Percentiles rank a stretch among this genome's conserved stretches.
These are phyloP conservation scores for Xenopus petersii DNA, from an alignment of 2,797 vertebrate species.

Conservation along the genomic window DNA sequence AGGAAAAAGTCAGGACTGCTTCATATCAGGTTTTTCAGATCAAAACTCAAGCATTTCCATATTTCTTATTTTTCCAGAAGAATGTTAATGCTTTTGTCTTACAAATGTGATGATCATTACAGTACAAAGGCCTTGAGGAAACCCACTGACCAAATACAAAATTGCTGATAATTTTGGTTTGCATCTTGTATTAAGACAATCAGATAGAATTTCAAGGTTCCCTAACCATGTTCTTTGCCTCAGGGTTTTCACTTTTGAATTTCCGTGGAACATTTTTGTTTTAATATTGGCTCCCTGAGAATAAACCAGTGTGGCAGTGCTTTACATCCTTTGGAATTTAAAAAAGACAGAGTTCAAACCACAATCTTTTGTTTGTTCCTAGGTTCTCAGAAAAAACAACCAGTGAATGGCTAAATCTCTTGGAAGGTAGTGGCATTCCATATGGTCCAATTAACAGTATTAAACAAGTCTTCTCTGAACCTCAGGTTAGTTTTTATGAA, in stretches of 20 bases:
- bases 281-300: constrained; percentile 52
- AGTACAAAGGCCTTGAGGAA: constrained; percentile 54
- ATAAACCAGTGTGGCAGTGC: constrained; percentile 45
- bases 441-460: constrained; percentile 92
- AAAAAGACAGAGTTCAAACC: constrained; percentile 46
- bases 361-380: constrained; percentile 54
- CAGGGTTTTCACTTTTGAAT: constrained; percentile 36
- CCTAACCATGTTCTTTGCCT: constrained; percentile 49
- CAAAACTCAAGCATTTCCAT: constrained; percentile 47
- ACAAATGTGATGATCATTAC: constrained; percentile 50
- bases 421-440: constrained; percentile 84
- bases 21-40: constrained; percentile 53
- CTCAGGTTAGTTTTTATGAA: constrained; percentile 77
- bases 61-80: constrained; percentile 29
- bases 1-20: constrained; percentile 50
- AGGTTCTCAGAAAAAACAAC: constrained; percentile 83
- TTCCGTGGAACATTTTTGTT: constrained; percentile 55
- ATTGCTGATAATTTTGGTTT: constrained; percentile 55
- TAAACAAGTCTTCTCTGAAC: constrained; percentile 82
- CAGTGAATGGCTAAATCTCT: constrained; percentile 78
- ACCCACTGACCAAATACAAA: constrained; percentile 50
- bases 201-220: constrained; percentile 50
- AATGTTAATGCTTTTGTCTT: constrained; percentile 48
- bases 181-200: constrained; percentile 52
- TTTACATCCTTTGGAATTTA: constrained; percentile 44